phyloP scores from a whole-genome alignment of 1,140 invertebrate genomes.

The Helicoverpa zea region DNA sequence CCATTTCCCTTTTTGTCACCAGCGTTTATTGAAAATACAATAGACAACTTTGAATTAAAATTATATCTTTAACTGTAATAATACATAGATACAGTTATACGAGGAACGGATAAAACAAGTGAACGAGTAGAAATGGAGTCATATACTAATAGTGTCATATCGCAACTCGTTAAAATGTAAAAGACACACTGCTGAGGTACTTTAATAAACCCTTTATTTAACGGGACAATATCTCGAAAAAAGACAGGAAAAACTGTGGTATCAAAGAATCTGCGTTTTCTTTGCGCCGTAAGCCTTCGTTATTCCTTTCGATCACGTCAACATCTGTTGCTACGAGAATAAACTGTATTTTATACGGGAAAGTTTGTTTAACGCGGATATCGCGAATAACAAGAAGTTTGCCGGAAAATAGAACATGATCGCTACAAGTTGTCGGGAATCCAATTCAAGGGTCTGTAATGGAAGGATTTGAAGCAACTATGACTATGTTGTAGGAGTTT shows the following conservation, averaged over 20 bases:
- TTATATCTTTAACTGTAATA: no score
- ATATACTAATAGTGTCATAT: no score
- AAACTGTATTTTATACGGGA: constrained; percentile 2
- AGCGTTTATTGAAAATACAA: no score
- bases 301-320: neutral
- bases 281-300: neutral
- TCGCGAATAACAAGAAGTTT: neutral
- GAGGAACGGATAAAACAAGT: no score
- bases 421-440: constrained; percentile 33
- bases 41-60: no score
- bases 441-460: constrained; percentile 25
- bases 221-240: neutral
- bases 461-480: constrained; percentile 26
- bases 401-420: constrained; percentile 30
- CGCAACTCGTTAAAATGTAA: no score
- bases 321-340: constrained; percentile 5
- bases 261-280: constrained; percentile 6
- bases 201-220: neutral
- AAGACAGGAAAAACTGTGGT: neutral
- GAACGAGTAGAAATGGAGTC: no score
- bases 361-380: constrained; percentile 16
- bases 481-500: constrained; percentile 10
- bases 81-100: no score
- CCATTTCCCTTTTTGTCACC: no score
- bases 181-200: neutral